These are phyloP conservation scores for Tethea ocularis DNA, from an alignment of 2,888 invertebrate species.

Conservation along the genomic window DNA sequence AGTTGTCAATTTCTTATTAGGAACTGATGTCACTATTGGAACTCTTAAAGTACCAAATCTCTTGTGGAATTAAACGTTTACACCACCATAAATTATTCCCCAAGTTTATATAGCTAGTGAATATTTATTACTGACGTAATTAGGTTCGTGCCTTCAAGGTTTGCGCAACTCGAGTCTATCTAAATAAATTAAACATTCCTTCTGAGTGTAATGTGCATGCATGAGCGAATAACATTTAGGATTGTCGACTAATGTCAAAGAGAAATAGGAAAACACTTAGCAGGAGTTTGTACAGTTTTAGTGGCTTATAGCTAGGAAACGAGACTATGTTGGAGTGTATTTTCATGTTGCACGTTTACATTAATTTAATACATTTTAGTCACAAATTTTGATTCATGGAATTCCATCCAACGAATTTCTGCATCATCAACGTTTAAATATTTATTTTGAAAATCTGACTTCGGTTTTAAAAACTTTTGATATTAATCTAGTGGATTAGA, in stretches of 20 bases:
- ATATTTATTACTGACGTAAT: conserved; percentile 76
- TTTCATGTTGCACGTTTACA: conserved; percentile 7
- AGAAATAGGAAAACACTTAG: conserved; percentile 56
- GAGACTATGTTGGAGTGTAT: conserved; percentile 15
- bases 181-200: conserved; percentile 67
- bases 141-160: conserved; percentile 68
- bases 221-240: conserved; percentile 38
- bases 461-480: no score
- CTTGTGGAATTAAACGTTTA: conserved; percentile 69
- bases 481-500: no score
- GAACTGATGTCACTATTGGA: background rate
- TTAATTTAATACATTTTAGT: background rate
- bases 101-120: conserved; percentile 76
- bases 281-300: conserved; percentile 41
- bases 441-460: no score
- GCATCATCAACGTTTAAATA: no score
- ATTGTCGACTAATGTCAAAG: conserved; percentile 49
- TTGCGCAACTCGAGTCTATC: conserved; percentile 60
- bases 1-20: no score
- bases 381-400: no score
- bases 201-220: conserved; percentile 40
- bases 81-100: conserved; percentile 71
- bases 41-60: conserved; percentile 37
- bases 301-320: conserved; percentile 27
- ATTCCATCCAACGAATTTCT: no score